Evolutionary conservation across 2,797 vertebrate species (phyloP).

Genomic region (Fistularia commersonii): DNA sequence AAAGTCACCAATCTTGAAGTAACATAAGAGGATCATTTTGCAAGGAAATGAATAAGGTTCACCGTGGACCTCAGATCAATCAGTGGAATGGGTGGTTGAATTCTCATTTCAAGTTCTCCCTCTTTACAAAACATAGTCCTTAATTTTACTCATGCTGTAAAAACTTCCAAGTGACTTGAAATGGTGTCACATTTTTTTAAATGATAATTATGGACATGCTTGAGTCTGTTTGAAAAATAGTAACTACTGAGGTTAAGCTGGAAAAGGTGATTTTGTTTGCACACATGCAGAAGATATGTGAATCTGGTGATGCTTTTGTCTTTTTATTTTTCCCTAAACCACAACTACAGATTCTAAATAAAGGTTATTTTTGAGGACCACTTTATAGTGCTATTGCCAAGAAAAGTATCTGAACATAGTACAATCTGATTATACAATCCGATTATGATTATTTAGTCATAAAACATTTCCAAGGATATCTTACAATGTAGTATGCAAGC

Average conservation of each 20-base stretch:
- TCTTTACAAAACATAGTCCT: constrained; percentile 12
- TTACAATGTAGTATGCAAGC: constrained; percentile 9
- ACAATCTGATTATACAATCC: neutral
- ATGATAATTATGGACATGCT: neutral
- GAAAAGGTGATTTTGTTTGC: constrained; percentile 11
- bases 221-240: constrained; percentile 6
- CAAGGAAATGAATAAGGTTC: neutral
- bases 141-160: constrained; percentile 8
- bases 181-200: constrained; percentile 8
- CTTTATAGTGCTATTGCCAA: constrained; percentile 44
- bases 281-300: neutral
- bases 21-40: constrained; percentile 58
- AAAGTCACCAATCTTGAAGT: constrained; percentile 84
- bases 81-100: too few species aligned
- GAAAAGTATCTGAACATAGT: constrained; percentile 15
- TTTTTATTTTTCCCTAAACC: constrained; percentile 14
- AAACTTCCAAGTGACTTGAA: constrained; percentile 17
- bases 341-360: constrained; percentile 47
- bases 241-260: neutral
- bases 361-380: constrained; percentile 35
- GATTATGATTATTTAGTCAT: constrained; percentile 1
- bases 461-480: constrained; percentile 2
- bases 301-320: constrained; percentile 1
- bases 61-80: too few species aligned
- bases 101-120: constrained; percentile 20